Conservation (phyloP, 2,113 vertebrate genomes). For the Loxodonta africana region DNA sequence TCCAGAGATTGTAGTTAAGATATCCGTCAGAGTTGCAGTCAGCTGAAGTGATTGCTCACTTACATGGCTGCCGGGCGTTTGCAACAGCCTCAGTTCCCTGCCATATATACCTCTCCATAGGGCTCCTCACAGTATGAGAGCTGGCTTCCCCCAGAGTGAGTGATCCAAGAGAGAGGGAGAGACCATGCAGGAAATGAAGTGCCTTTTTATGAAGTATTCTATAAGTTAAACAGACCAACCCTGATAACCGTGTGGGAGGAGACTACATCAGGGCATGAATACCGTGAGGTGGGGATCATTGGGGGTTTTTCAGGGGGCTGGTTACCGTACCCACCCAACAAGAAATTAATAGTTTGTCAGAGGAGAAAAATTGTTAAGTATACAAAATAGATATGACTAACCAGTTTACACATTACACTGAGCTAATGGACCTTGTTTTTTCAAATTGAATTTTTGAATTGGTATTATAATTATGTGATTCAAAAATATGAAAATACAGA, state of each 20-base stretch:
- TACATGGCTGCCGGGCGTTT: neutral
- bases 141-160: neutral
- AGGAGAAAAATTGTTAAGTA: neutral
- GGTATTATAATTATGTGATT: neutral
- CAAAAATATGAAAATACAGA: neutral
- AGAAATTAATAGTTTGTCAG: constrained; percentile 15
- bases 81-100: neutral
- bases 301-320: neutral
- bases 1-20: neutral
- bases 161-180: neutral
- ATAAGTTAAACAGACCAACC: neutral
- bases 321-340: neutral
- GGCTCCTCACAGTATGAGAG: neutral
- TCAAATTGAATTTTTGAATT: constrained; percentile 21
- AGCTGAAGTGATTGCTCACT: neutral
- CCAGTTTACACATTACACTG: neutral
- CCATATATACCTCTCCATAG: neutral
- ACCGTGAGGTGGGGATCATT: neutral
- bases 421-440: neutral
- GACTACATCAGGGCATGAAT: neutral
- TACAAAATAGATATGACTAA: neutral
- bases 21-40: neutral
- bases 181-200: neutral
- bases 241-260: neutral
- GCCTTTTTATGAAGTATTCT: neutral